A percentile compares a stretch with the other conserved stretches of the same genome.
phyloP scores from a whole-genome alignment of 2,888 invertebrate species.

The Agonum fuliginosum region DNA sequence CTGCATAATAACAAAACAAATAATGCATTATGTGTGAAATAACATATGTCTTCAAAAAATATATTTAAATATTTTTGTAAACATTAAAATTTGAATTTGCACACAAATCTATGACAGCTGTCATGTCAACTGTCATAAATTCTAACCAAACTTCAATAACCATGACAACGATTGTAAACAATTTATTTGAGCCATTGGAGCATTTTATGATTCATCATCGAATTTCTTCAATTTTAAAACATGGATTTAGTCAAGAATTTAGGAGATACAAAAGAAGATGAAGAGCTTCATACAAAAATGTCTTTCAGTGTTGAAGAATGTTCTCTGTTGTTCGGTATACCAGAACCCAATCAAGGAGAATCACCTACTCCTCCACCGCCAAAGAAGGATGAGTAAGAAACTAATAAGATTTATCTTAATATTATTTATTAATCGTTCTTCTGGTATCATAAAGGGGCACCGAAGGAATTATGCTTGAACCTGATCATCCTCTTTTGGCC shows the following conservation, averaged over 20 bases:
- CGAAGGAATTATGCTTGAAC: conserved; percentile 74
- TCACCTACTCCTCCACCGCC: conserved; percentile 7
- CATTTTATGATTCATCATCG: conserved; percentile 1
- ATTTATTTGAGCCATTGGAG: conserved; percentile 28
- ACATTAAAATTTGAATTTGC: background rate
- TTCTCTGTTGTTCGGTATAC: conserved; percentile 1
- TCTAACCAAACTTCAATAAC: conserved; percentile 13
- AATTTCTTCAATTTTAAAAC: conserved; percentile 14
- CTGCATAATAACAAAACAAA: conserved; percentile 1
- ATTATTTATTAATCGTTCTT: background rate
- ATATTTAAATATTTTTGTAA: background rate
- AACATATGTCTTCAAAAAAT: background rate
- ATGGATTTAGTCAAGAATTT: conserved; percentile 13
- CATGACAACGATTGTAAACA: conserved; percentile 23
- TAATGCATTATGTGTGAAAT: background rate
- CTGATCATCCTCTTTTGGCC: conserved; percentile 84
- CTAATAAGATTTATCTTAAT: background rate
- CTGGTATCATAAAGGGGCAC: background rate
- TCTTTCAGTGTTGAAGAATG: conserved; percentile 29
- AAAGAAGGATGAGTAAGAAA: conserved; percentile 38
- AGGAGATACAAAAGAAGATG: conserved; percentile 3
- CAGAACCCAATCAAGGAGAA: background rate
- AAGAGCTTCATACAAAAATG: conserved; percentile 3
- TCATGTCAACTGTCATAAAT: background rate
- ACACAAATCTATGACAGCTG: conserved; percentile 44